A percentile compares a stretch with the other conserved stretches of the same genome.
Conservation (phyloP, 2,797 vertebrate species). For the Fratercula arctica region DNA sequence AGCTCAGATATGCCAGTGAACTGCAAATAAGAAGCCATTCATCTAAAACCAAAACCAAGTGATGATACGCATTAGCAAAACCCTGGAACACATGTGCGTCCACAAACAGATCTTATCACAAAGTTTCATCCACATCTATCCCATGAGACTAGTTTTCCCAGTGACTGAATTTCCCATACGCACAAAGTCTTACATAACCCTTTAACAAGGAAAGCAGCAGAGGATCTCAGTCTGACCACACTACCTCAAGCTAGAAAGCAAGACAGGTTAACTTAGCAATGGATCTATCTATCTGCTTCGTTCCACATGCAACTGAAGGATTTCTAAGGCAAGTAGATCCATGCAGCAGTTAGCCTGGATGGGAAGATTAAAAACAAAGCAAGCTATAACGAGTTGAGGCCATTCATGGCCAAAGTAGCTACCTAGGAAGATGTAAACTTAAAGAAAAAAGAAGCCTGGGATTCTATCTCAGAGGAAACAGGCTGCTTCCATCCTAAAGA, state of each 20-base stretch:
- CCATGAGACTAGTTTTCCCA: background rate
- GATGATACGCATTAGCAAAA: background rate
- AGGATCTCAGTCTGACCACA: background rate
- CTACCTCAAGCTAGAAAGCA: background rate
- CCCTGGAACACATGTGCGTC: background rate
- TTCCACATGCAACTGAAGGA: accelerated
- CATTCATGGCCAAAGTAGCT: background rate
- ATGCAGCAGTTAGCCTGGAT: background rate
- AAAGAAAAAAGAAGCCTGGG: background rate
- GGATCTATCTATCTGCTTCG: background rate
- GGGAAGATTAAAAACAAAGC: background rate
- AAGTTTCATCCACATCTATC: background rate
- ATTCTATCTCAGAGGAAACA: background rate
- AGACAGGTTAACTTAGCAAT: background rate
- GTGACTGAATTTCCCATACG: background rate
- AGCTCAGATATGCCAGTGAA: background rate
- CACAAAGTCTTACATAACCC: background rate
- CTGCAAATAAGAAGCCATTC: background rate
- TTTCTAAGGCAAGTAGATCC: background rate
- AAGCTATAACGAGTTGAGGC: background rate
- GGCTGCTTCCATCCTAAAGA: background rate
- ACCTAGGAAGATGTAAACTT: background rate
- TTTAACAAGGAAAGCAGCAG: background rate
- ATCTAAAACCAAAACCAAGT: background rate
- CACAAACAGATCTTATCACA: conserved; percentile 10